These are phyloP conservation scores for Tetranychus truncatus DNA, from an alignment of 2,888 invertebrate species.

Conservation along the genomic window DNA sequence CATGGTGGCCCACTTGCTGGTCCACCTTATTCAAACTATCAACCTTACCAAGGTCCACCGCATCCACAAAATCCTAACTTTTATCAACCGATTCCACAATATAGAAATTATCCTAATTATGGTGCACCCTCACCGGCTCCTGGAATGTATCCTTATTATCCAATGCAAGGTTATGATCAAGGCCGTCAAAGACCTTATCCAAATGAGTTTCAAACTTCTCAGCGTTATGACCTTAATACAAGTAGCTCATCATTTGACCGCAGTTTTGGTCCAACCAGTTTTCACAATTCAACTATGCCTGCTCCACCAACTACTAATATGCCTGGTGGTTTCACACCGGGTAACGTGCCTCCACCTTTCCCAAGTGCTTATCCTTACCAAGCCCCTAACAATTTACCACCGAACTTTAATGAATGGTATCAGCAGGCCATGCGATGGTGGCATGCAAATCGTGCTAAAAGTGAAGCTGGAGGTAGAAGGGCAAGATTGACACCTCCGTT, in stretches of 20 bases:
- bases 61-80: neutral
- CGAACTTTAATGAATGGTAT: neutral
- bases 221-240: neutral
- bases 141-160: neutral
- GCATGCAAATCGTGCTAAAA: neutral
- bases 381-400: neutral
- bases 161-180: neutral
- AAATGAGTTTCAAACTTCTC: neutral
- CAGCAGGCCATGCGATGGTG: neutral
- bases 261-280: neutral
- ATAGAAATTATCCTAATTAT: neutral
- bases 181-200: neutral
- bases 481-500: conserved; percentile 6
- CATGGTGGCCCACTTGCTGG: neutral
- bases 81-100: neutral
- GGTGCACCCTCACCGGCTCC: neutral
- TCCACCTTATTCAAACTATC: neutral
- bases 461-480: neutral
- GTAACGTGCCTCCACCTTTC: neutral
- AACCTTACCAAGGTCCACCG: neutral
- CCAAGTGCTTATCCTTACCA: neutral
- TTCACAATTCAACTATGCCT: neutral
- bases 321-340: neutral
- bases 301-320: neutral
- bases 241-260: neutral